Evolutionary conservation across 2,888 invertebrate species (phyloP).

Genomic region (Galerucella pusilla): DNA sequence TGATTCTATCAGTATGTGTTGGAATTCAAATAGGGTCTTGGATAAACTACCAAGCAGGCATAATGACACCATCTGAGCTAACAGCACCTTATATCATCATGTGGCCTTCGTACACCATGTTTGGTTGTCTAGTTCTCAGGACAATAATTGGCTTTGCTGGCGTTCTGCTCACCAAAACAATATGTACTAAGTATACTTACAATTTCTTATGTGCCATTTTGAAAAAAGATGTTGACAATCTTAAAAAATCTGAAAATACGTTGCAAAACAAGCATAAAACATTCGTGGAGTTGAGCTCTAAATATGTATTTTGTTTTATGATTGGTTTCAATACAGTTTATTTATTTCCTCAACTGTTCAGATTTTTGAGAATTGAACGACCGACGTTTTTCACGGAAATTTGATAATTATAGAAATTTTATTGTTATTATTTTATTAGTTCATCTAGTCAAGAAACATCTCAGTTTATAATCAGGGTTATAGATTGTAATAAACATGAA

Average conservation of each 20-base stretch:
- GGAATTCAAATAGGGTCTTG: constrained; percentile 85
- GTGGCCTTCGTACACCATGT: constrained; percentile 82
- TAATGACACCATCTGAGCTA: constrained; percentile 70
- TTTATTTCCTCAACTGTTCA: constrained; percentile 82
- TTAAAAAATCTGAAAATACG: constrained; percentile 74
- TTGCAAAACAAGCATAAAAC: constrained; percentile 78
- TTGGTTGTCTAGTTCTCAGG: constrained; percentile 74
- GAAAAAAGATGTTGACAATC: constrained; percentile 73
- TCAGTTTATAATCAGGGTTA: constrained; percentile 8
- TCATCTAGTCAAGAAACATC: constrained; percentile 25
- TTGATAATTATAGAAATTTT: constrained; percentile 21
- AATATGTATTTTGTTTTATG: constrained; percentile 83
- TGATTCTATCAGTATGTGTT: constrained; percentile 84
- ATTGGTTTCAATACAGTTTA: constrained; percentile 85
- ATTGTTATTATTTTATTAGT: background rate
- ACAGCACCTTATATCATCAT: constrained; percentile 78
- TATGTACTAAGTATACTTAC: constrained; percentile 78
- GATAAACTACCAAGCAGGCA: constrained; percentile 85
- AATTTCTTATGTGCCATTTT: constrained; percentile 77
- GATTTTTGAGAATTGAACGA: constrained; percentile 79
- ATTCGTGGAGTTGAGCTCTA: constrained; percentile 83
- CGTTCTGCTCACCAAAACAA: constrained; percentile 75
- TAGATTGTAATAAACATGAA: background rate
- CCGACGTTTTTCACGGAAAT: constrained; percentile 89
- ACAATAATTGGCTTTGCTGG: constrained; percentile 82